Evolutionary conservation across 2,113 vertebrate genomes (phyloP), one percentile per base, ranked within the genome.

Genomic region (Syngnathus scovelli): DNA sequence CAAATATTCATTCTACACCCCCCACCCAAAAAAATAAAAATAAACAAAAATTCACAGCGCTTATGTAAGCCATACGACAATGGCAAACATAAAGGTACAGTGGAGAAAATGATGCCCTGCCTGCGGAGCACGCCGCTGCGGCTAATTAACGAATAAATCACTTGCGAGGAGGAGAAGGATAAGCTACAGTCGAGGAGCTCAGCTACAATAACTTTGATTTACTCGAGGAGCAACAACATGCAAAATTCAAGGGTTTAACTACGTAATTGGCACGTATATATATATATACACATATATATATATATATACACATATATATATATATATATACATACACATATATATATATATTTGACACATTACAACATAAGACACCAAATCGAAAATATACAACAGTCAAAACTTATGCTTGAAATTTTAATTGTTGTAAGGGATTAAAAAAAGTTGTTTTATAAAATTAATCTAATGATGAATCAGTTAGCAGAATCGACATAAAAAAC

Each of bases 31-130:
- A 56, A 56, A 55, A 55, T 15, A 56, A 55, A 55, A 52, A 54
- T 8, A 51, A 16, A 52, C n/a, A 6, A 52, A 87, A 88, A 90
- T 84, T 36, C 13, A 77, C 86, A 52, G 73, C 77, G 70, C 84
- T 92, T 92, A 90, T 72, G 86, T 91, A 91, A 91, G 73, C 39
- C 43, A 80, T 76, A 78, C 76, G 78, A 87, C 84, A 80, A 86
- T 66, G 77, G 78, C 78, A 83, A 82, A 78, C 69, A 48, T 76
- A 41, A 71, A 58, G 78, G 82, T 83, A 79, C 85, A 76, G 69
- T 55, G 19, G 23, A 70, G 43, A 36, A 73, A 51, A 79, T 66
- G 72, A 81, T 75, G 71, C 74, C 51, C 61, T 55, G 72, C 62
- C 62, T 71, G 66, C 18, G 23, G 61, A 81, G 44, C 13, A 19